Conservation (phyloP, 2,888 invertebrate species). For the Ditylenchus weischeri region DNA sequence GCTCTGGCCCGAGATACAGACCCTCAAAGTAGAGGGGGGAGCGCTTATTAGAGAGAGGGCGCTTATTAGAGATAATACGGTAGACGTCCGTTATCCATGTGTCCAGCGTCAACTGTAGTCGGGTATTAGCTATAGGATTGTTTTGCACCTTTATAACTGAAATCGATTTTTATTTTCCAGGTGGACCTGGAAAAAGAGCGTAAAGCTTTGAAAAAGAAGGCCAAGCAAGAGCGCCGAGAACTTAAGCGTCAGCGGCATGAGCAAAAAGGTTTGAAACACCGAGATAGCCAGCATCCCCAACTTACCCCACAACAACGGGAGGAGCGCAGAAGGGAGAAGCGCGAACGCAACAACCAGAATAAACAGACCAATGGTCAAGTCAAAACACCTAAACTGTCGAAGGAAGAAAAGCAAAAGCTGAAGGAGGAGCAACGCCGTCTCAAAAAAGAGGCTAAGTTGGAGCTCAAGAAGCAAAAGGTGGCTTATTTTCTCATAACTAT, state of each 20-base stretch:
- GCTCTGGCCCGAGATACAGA: no score
- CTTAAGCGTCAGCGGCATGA: background rate
- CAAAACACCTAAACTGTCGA: constrained; percentile 1
- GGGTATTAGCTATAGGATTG: no score
- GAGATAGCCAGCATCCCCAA: constrained; percentile 13
- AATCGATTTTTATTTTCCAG: background rate
- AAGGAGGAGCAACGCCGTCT: constrained; percentile 10
- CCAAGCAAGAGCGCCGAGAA: constrained; percentile 13
- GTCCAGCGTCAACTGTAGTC: no score
- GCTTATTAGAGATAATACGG: no score
- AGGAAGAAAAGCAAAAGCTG: constrained; percentile 5
- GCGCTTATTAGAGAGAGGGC: no score
- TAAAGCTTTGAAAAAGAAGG: constrained; percentile 20
- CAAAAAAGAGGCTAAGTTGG: constrained; percentile 15
- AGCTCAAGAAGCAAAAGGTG: background rate
- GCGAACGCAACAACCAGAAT: constrained; percentile 9
- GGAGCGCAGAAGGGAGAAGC: constrained; percentile 17
- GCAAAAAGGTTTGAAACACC: constrained; percentile 9
- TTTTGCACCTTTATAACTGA: no score
- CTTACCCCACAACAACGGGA: constrained; percentile 17
- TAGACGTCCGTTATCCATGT: no score
- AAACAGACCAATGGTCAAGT: background rate
- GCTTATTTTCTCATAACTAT: background rate
- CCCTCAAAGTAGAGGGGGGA: no score
- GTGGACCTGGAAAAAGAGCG: constrained; percentile 18